phyloP scores from a whole-genome alignment of 1,140 invertebrate genomes.

The Micrasema longulum region DNA sequence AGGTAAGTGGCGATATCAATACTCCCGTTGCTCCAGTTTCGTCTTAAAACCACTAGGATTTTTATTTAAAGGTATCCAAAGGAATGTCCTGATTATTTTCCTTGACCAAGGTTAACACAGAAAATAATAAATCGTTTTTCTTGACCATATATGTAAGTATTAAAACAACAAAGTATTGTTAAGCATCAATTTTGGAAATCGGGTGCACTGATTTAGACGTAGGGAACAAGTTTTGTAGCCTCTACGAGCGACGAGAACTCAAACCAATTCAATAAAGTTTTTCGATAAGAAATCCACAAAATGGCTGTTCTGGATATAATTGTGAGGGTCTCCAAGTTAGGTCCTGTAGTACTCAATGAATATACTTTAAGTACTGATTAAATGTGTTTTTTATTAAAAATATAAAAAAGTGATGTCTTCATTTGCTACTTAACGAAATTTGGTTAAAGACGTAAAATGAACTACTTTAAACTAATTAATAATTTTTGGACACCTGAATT shows the following conservation, averaged over 20 bases:
- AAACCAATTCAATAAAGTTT: slow-evolving; percentile 8
- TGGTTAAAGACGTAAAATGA: no score
- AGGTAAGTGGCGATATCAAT: not conserved
- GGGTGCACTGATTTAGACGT: slow-evolving; percentile 1
- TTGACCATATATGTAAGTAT: slow-evolving; percentile 1
- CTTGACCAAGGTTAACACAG: not conserved
- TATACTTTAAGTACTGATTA: not conserved
- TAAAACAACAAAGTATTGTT: not conserved
- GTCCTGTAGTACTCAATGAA: not conserved
- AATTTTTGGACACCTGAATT: no score
- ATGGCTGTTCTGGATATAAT: slow-evolving; percentile 4
- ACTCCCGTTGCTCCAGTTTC: not conserved
- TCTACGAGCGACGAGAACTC: not conserved
- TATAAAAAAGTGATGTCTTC: no score
- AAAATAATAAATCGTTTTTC: not conserved
- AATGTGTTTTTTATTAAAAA: no score
- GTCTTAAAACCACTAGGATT: not conserved
- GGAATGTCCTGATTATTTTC: slow-evolving; percentile 16
- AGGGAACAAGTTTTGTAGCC: not conserved
- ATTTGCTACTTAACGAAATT: no score
- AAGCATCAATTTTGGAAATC: not conserved
- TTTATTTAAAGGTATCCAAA: not conserved
- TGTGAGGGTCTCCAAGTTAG: slow-evolving; percentile 1
- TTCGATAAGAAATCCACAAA: slow-evolving; percentile 1
- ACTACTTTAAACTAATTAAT: no score